Percentiles rank a stretch among this genome's conserved stretches.
phyloP scores from a whole-genome alignment of 2,113 vertebrate genomes.

The Anser brachyrhynchus region DNA sequence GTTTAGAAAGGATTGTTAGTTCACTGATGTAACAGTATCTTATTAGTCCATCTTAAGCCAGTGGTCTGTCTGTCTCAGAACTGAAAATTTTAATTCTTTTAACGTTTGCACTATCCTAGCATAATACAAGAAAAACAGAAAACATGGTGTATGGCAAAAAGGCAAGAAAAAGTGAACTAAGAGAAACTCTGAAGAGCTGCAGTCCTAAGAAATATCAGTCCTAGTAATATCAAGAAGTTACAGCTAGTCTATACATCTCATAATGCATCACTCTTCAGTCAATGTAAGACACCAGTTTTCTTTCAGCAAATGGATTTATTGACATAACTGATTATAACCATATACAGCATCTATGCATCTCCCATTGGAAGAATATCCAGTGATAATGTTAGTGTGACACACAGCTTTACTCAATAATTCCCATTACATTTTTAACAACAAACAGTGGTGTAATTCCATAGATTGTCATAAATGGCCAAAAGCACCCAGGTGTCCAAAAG shows the following conservation, averaged over 20 bases:
- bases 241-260: background rate
- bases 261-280: background rate
- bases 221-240: background rate
- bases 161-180: background rate
- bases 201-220: background rate
- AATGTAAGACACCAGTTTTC: constrained; percentile 13
- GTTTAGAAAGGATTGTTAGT: background rate
- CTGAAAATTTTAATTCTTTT: background rate
- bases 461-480: background rate
- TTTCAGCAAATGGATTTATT: constrained; percentile 75
- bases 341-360: constrained; percentile 74
- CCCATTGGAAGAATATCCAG: constrained; percentile 78
- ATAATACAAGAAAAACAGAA: background rate
- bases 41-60: background rate
- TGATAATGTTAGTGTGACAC: constrained; percentile 66
- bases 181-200: background rate
- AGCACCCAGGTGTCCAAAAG: background rate
- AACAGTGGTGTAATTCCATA: constrained; percentile 40
- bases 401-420: constrained; percentile 53
- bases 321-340: constrained; percentile 69
- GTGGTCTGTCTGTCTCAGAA: background rate
- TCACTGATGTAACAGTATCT: background rate
- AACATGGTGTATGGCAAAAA: background rate
- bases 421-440: constrained; percentile 35
- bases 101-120: background rate